Conservation (phyloP, 2,888 invertebrate species). For the Hydrotaea diabolus region DNA sequence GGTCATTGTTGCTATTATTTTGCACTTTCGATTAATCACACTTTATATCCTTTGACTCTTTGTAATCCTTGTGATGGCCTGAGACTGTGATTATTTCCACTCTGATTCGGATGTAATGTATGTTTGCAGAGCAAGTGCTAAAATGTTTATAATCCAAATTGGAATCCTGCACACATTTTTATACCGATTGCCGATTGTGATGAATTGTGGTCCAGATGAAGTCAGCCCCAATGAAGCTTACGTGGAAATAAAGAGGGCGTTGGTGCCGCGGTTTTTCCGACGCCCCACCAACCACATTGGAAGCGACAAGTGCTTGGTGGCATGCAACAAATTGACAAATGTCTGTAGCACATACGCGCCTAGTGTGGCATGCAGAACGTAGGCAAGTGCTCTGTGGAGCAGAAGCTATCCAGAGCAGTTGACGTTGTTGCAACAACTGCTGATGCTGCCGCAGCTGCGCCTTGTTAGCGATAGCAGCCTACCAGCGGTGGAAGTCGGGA, state of each 20-base stretch:
- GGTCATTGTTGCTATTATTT: conserved; percentile 39
- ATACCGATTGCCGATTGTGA: conserved; percentile 46
- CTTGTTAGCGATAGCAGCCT: conserved; percentile 30
- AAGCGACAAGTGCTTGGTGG: not conserved
- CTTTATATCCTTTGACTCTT: conserved; percentile 33
- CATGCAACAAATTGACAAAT: not conserved
- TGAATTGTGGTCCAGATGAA: conserved; percentile 26
- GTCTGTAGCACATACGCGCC: not conserved
- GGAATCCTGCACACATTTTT: conserved; percentile 60
- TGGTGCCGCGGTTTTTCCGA: conserved; percentile 21
- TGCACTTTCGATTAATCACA: conserved; percentile 19
- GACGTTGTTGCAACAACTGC: not conserved
- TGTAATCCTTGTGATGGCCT: conserved; percentile 42
- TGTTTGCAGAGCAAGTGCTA: conserved; percentile 60
- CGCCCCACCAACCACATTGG: not conserved
- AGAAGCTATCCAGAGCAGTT: not conserved
- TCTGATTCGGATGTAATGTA: not conserved
- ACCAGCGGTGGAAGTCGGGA: not conserved
- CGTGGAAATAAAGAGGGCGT: conserved; percentile 65
- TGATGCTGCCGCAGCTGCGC: conserved; percentile 4
- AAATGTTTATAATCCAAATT: conserved; percentile 57
- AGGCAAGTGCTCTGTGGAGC: conserved; percentile 2
- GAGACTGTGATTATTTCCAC: conserved; percentile 35
- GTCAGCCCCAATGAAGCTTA: conserved; percentile 41
- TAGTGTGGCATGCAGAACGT: not conserved